Conservation (phyloP, 2,797 vertebrate species). For the Galaxias olidus region DNA sequence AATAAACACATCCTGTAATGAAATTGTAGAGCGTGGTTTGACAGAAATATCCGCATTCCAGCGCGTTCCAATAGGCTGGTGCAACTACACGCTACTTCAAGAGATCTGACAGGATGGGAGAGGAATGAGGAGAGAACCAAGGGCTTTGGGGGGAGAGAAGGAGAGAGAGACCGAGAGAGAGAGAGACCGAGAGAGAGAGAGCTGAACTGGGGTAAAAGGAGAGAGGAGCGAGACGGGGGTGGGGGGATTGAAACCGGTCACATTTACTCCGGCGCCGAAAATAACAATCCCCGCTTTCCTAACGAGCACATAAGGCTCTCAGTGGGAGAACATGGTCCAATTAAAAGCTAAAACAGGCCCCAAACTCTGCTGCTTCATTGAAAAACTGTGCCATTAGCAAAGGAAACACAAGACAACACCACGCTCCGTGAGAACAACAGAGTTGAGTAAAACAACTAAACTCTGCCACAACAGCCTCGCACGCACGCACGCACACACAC, state of each 20-base stretch:
- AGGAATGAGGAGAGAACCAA: conserved; percentile 46
- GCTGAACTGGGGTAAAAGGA: neutral
- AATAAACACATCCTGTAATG: conserved; percentile 55
- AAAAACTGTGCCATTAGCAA: conserved; percentile 56
- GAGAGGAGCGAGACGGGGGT: conserved; percentile 20
- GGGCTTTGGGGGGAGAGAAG: conserved; percentile 29
- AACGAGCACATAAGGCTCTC: conserved; percentile 44
- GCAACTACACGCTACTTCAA: conserved; percentile 67
- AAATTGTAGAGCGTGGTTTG: conserved; percentile 68
- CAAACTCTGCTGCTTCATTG: conserved; percentile 66
- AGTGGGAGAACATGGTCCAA: conserved; percentile 56
- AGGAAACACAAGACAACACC: conserved; percentile 50
- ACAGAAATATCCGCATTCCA: conserved; percentile 68
- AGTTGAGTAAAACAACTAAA: conserved; percentile 52
- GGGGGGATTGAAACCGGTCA: conserved; percentile 43
- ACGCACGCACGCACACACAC: too few species aligned
- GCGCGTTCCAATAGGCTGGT: conserved; percentile 67
- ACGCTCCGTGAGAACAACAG: conserved; percentile 55
- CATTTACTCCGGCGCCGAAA: conserved; percentile 52
- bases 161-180: conserved; percentile 36
- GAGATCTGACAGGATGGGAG: conserved; percentile 55
- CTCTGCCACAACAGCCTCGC: too few species aligned
- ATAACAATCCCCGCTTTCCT: conserved; percentile 37
- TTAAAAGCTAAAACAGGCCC: conserved; percentile 62
- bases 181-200: conserved; percentile 26